Base-by-base conservation (phyloP, 2,888 invertebrate species). In the Tetranychus piercei region DNA sequence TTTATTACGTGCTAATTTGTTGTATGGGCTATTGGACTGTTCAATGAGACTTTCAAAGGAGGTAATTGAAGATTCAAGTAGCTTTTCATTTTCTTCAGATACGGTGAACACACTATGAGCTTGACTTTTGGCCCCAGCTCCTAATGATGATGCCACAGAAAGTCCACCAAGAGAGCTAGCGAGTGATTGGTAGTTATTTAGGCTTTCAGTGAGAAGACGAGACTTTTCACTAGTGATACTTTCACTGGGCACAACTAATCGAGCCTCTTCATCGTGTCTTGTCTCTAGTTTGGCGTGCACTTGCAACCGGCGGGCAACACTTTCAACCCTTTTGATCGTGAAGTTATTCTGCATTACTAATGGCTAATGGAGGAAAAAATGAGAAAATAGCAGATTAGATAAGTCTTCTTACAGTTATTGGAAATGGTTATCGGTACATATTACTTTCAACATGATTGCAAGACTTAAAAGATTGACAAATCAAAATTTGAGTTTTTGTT, bases 291-390 rank as follows among this genome's bases (percentile, higher is more conserved):
- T 69, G 5, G 69, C 20, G 1, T 23, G 69, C 5, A 69, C 20
- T 69, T 22, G 20, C 1, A 69, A 20, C 22, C 69, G 20, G 11
- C 69, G 20, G 11, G 69, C 69, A 22, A 69, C 69, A 69, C 69
- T 69, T 69, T 69, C 69, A 20, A 69, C 69, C 20, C 69, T 20
- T 23, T 69, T 69, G 22, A 69, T 69, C 11, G 69, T 23, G 15
- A 69, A 69, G 20, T 69, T 69, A 69, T 69, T 69, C 34, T 69
- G 69, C 69, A 69, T 69, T 11, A 23, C 69, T 20, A 69, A 23
- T 20, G 34, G 69, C 69, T 69, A 23, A 69, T 20, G 11, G 8
- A 69, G 22, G 11, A 7, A 7, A 6, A 23, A 69, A 69, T 20
- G 22, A 22, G 11, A 69, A 69, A 69, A 22, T 7, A 66, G 11